Evolutionary conservation across 2,888 invertebrate species (phyloP).

Genomic region (Leptinotarsa rubiginosa): DNA sequence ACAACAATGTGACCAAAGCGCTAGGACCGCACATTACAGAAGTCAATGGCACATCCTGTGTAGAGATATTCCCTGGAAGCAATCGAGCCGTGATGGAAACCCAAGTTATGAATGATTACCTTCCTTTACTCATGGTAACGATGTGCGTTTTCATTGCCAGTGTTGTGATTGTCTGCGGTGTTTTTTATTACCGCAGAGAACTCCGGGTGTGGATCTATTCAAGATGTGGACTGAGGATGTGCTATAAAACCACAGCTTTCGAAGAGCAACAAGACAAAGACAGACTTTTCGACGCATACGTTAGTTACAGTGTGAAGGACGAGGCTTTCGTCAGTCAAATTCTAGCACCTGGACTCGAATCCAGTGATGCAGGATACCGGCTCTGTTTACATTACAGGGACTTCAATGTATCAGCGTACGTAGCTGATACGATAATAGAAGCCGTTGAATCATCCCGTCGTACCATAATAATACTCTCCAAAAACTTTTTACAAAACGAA

Average conservation of each 20-base stretch:
- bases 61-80: constrained; percentile 76
- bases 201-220: constrained; percentile 88
- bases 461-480: constrained; percentile 90
- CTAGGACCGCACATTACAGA: constrained; percentile 79
- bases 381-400: constrained; percentile 93
- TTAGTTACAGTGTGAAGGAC: constrained; percentile 94
- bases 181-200: constrained; percentile 85
- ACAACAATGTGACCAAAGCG: constrained; percentile 78
- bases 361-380: constrained; percentile 83
- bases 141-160: constrained; percentile 82
- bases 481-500: constrained; percentile 94
- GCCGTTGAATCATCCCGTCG: constrained; percentile 91
- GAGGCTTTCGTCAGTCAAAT: constrained; percentile 92
- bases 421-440: constrained; percentile 92
- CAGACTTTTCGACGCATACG: constrained; percentile 93
- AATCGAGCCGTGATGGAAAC: constrained; percentile 79
- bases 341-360: constrained; percentile 88
- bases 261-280: constrained; percentile 86
- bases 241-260: constrained; percentile 84
- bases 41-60: constrained; percentile 82
- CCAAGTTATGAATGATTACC: constrained; percentile 84
- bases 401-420: constrained; percentile 87
- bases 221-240: constrained; percentile 86
- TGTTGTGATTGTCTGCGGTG: constrained; percentile 80
- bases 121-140: constrained; percentile 82